These are phyloP conservation scores for Ditylenchus dipsaci DNA, from an alignment of 1,140 invertebrate genomes.

Conservation along the genomic window DNA sequence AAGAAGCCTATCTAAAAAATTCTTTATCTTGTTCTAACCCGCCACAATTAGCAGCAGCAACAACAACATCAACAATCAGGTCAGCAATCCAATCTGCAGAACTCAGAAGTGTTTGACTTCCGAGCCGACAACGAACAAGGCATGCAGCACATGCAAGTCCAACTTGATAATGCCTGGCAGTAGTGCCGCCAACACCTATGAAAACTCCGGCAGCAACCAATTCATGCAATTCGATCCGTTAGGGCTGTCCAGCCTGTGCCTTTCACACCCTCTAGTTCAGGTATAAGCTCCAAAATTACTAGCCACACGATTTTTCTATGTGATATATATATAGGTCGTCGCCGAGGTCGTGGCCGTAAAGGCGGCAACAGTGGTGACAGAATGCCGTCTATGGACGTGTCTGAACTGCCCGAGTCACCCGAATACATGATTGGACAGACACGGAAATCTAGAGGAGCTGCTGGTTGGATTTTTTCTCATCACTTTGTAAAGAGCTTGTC, in stretches of 20 bases:
- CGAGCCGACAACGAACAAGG: not conserved
- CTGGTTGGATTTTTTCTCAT: not conserved
- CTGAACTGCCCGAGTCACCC: conserved; percentile 13
- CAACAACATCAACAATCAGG: not conserved
- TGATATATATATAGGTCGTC: too few relatives aligned
- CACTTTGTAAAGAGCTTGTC: not conserved
- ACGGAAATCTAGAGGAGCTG: conserved; percentile 11
- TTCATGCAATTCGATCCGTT: not conserved
- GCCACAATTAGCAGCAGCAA: not conserved
- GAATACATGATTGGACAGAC: not conserved
- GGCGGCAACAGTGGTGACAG: conserved; percentile 18
- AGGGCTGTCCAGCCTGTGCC: not conserved
- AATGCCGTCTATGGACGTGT: conserved; percentile 13
- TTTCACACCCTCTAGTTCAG: not conserved
- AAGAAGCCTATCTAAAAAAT: too few relatives aligned
- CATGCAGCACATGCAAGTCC: too few relatives aligned
- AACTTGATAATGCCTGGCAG: too few relatives aligned
- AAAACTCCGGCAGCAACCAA: too few relatives aligned
- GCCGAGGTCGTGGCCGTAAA: conserved; percentile 15
- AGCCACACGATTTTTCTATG: too few relatives aligned
- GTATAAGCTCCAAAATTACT: not conserved
- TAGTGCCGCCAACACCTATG: too few relatives aligned
- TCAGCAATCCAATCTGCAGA: not conserved
- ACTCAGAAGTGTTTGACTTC: not conserved
- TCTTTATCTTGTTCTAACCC: too few relatives aligned